Evolutionary conservation across 92 coral and sea anemone species (phyloP).

Genomic region (Porites evermanni): DNA sequence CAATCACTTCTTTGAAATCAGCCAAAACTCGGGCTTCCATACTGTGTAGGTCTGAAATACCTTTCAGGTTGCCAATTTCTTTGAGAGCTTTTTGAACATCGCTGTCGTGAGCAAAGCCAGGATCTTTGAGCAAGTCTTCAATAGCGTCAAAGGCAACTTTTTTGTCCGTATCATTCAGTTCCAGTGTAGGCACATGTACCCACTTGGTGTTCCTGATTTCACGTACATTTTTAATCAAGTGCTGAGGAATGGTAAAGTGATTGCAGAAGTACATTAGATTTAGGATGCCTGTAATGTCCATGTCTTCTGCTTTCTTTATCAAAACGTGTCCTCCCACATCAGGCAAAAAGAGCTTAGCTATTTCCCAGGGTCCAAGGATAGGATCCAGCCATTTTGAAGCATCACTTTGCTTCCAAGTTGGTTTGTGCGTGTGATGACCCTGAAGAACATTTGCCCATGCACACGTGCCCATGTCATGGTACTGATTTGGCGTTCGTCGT

Average conservation of each 20-base stretch:
- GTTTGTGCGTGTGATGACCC: conserved; percentile 50
- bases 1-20: conserved; percentile 14
- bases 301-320: conserved; percentile 59
- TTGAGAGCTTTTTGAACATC: conserved; percentile 52
- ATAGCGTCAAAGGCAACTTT: conserved; percentile 74
- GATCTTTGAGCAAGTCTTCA: conserved; percentile 70
- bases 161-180: conserved; percentile 60
- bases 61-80: conserved; percentile 24
- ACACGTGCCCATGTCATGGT: conserved; percentile 69
- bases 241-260: conserved; percentile 48
- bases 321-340: conserved; percentile 60
- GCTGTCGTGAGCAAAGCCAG: conserved; percentile 60
- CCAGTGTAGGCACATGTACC: conserved; percentile 82
- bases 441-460: conserved; percentile 74
- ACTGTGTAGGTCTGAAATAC: conserved; percentile 30
- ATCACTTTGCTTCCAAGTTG: conserved; percentile 88
- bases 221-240: conserved; percentile 67
- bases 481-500: conserved; percentile 20
- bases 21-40: conserved; percentile 19
- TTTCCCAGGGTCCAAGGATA: conserved; percentile 83
- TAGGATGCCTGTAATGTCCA: conserved; percentile 79
- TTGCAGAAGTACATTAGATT: conserved; percentile 76
- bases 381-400: conserved; percentile 81
- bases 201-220: conserved; percentile 72
- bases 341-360: conserved; percentile 86